Base-by-base conservation (phyloP, 2,888 invertebrate genomes). In the Lithophane leautieri region DNA sequence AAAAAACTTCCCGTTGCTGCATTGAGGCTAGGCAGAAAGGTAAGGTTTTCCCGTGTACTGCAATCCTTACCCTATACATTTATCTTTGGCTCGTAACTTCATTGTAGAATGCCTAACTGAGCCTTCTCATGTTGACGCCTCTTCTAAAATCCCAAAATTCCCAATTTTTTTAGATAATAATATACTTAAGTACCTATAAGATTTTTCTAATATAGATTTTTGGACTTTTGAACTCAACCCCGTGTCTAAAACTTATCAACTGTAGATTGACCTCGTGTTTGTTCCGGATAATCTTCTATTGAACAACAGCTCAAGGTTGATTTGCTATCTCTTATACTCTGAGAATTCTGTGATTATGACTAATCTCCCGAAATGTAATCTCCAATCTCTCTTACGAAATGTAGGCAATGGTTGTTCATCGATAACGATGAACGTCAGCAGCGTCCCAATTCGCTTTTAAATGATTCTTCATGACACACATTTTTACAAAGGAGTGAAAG, bases 281-380 rank as follows among this genome's bases (percentile, higher is more conserved):
- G 16, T 63, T 44, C 40, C n/a, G n/a, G n/a, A 9, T 61, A 40
- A 66, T 66, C 65, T 70, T 40, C 44, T 40, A 73, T n/a, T 58
- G 58, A 65, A 47, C 11, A 60, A 72, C 65, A 60, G 12, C 22
- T 66, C 47, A 72, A 72, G 73, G 73, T 40, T 54, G 16, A 34
- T 60, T n/a, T 28, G 34, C 11, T 70, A 79, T 70, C 52, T 44
- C 14, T 44, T 65, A 28, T 16, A 34, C 54, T 34, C 14, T 67
- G 44, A 22, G 6, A 66, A 40, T 34, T 28, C 14, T 60, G 28
- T 71, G 44, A 72, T 56, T 50, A 79, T 44, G 25, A 54, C 16
- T 61, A 40, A 67, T 66, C 25, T 68, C n/a, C 34, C 16, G 47
- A 28, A 47, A 65, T 47, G 14, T 65, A 65, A 65, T 65, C 44